phyloP scores from a whole-genome alignment of 2,888 invertebrate genomes.

The Taphrorychus bicolor region DNA sequence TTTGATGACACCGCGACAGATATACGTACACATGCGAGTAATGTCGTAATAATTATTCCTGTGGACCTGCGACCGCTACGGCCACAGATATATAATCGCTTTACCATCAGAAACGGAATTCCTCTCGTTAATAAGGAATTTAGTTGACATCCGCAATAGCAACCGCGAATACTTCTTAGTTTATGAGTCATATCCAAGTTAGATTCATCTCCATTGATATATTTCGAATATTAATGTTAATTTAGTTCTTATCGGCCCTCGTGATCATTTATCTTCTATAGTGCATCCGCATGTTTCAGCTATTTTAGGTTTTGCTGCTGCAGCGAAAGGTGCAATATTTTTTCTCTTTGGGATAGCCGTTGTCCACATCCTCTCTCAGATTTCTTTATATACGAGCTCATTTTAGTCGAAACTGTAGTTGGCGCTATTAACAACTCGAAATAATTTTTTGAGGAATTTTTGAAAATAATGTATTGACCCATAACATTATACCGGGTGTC shows the following conservation, averaged over 20 bases:
- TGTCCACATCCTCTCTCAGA: not conserved
- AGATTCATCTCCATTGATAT: not conserved
- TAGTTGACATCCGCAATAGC: not conserved
- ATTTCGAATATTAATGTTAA: not conserved
- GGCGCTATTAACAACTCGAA: too few species aligned
- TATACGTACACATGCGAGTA: too few species aligned
- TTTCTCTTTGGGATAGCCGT: not conserved
- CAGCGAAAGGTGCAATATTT: not conserved
- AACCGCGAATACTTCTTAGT: not conserved
- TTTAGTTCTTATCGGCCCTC: not conserved
- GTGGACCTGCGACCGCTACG: too few species aligned
- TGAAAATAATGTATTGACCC: too few species aligned
- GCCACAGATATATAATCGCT: not conserved
- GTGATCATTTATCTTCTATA: not conserved
- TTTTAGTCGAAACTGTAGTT: too few species aligned
- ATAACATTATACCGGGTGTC: too few species aligned
- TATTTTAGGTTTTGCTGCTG: not conserved
- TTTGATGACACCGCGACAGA: constrained; percentile 1
- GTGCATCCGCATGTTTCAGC: not conserved
- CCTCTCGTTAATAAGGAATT: constrained; percentile 1
- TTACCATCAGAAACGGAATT: not conserved
- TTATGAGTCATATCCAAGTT: not conserved
- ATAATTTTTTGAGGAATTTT: too few species aligned
- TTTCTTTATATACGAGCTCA: too few species aligned
- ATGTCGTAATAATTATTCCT: not conserved